A percentile compares a stretch with the other conserved stretches of the same genome.
These are phyloP conservation scores for Petrocephalus zakoni DNA, from an alignment of 2,113 vertebrate species.

Conservation along the genomic window DNA sequence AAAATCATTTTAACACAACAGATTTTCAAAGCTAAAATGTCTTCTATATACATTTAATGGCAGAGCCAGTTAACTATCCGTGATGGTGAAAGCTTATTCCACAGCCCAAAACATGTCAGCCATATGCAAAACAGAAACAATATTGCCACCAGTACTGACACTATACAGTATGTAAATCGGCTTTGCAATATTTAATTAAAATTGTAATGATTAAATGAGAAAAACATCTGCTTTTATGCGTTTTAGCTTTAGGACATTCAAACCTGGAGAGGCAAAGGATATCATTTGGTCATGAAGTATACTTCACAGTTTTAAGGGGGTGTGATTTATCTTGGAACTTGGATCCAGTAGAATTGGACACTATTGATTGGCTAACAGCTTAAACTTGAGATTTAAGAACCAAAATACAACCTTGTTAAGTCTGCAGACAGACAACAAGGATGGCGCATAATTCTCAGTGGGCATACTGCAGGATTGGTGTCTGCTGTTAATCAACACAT, in stretches of 20 bases:
- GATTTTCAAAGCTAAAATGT: not conserved
- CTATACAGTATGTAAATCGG: not conserved
- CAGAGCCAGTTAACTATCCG: not conserved
- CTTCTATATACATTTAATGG: not conserved
- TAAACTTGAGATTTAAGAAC: not conserved
- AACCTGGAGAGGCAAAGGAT: not conserved
- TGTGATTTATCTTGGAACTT: not conserved
- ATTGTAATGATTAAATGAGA: not conserved
- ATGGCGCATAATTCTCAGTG: not conserved
- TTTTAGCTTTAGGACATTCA: not conserved
- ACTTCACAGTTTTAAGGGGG: not conserved
- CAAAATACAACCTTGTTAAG: not conserved
- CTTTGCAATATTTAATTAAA: not conserved
- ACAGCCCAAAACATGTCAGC: not conserved
- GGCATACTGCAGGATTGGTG: not conserved
- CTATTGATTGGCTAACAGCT: not conserved
- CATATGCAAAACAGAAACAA: not conserved
- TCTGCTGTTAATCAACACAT: not conserved
- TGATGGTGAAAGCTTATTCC: not conserved
- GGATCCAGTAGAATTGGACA: not conserved
- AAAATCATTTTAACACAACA: not conserved
- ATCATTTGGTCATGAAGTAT: not conserved
- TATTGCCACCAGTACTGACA: not conserved
- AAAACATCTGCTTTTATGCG: not conserved
- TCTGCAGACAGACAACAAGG: not conserved